Evolutionary conservation across 2,113 vertebrate species (phyloP), one percentile per base, ranked within the genome.

Genomic region (Catagonus wagneri): DNA sequence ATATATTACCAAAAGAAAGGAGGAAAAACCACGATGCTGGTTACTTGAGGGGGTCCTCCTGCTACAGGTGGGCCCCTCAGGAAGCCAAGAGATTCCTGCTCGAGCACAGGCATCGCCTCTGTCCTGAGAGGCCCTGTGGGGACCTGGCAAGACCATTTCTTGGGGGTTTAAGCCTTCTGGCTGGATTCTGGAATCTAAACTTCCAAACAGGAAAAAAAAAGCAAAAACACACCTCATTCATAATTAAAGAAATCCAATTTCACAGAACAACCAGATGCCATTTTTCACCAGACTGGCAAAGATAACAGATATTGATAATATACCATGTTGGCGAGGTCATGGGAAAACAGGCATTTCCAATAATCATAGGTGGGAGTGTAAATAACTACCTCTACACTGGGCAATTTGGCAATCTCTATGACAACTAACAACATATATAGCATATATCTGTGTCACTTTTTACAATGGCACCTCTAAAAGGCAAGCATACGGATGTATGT

Each of bases 181-280:
- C n/a, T 60, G 19, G 36, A 93, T 58, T 89, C 56, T 36, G 58
- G 68, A 79, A 54, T 89, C 79, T 72, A 80, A 39, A 66, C 2
- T 1, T 32, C 6, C 19, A 79, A 58, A 23, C 22, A 25, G 85
- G 16, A 54, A 76, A 72, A 78, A 29, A 39, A 66, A 76, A 86
- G 65, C n/a, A 71, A 6, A 83, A 17, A 78, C n/a, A n/a, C n/a
- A 44, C 83, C 60, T 94, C 76, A 34, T 63, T 81, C 32, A 15
- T 81, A 74, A 96, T 36, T 16, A 87, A 87, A 94, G 17, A 25
- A 90, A 72, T 94, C 52, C 34, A 56, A 65, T 90, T 83, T 87
- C 84, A 84, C 68, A 58, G 15, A 69, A 80, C 0, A 44, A 60
- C 58, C 58, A 75, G 84, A 65, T 20, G 36, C 25, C 36, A 20